A percentile compares a stretch with the other conserved stretches of the same genome.
These are phyloP conservation scores for Oscheius sp. DNA, from an alignment of 2,888 invertebrate genomes.

Conservation along the genomic window DNA sequence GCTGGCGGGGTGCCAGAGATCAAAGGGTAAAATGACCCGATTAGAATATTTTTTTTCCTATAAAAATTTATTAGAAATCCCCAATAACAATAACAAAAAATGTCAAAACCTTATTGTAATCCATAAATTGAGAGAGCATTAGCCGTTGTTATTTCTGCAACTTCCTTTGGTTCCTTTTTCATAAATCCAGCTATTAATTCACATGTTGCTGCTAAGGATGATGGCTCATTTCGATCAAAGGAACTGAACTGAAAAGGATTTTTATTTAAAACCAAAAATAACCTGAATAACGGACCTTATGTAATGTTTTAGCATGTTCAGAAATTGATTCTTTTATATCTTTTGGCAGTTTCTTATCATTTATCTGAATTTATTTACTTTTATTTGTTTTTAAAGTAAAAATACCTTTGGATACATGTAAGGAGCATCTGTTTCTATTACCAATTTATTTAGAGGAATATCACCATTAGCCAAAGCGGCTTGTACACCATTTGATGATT, in stretches of 20 bases:
- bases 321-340: slow-evolving; percentile 84
- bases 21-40: too few relatives aligned
- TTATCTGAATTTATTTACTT: slow-evolving; percentile 61
- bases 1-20: too few relatives aligned
- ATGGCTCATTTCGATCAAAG: slow-evolving; percentile 85
- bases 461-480: slow-evolving; percentile 84
- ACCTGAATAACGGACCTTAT: slow-evolving; percentile 45
- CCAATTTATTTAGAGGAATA: slow-evolving; percentile 85
- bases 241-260: slow-evolving; percentile 48
- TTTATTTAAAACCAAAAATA: too few relatives aligned
- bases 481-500: slow-evolving; percentile 89
- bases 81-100: too few relatives aligned
- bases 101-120: slow-evolving; percentile 37
- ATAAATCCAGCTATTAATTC: slow-evolving; percentile 80
- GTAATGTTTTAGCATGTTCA: slow-evolving; percentile 49
- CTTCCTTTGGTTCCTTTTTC: slow-evolving; percentile 50
- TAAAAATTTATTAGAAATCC: too few relatives aligned
- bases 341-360: slow-evolving; percentile 89
- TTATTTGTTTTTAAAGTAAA: slow-evolving; percentile 77
- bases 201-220: slow-evolving; percentile 89
- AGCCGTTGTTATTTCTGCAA: slow-evolving; percentile 62
- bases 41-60: too few relatives aligned
- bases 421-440: slow-evolving; percentile 93
- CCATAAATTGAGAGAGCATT: slow-evolving; percentile 66
- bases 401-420: slow-evolving; percentile 92